Base-by-base conservation (phyloP, 2,888 invertebrate species). In the Catocala fraxini region DNA sequence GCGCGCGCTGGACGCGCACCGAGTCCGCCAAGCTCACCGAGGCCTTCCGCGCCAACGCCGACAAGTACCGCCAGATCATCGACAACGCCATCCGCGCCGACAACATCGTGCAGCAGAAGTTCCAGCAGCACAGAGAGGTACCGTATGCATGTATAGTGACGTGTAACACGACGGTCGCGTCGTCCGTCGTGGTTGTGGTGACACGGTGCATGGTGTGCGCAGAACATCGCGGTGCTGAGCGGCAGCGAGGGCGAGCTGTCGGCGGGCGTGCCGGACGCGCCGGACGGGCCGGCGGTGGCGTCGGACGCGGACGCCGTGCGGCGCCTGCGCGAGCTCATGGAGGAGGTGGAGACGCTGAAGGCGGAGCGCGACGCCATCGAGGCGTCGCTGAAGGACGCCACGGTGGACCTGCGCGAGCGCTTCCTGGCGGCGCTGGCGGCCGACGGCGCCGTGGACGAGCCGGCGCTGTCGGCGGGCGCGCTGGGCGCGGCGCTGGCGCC, bases 41-140 rank as follows among this genome's bases (percentile, higher is more conserved):
- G 83, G 97, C 98, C 83, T 97, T 99, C 87, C 96, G 96, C 72
- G 95, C 96, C 56, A 99, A 99, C 94, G 96, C 97, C n/a, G 95
- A 96, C 79, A 99, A 99, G 92, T 99, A 99, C 93, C 95, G 97
- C 42, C 97, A 97, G 87, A 98, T 99, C 83, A 97, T 99, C 73
- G 97, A 97, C 87, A 99, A 98, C 86, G 99, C 99, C 45, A 96
- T 98, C 71, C 93, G 95, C 80, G 96, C 96, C 53, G 98, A 98
- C 90, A 95, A 96, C 92, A 96, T 97, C 78, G 98, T 99, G 71
- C 96, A 97, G 73, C 97, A 97, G 77, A 99, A 99, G 93, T 98
- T 97, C 88, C 96, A 96, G 71, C 92, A 93, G 39, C 97, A 99
- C 89, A 95, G 95, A 71, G 94, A 93, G 72, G 91, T 89, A 45